Conservation (phyloP, 1,140 invertebrate genomes). For the Aphelenchoides fujianensis region DNA sequence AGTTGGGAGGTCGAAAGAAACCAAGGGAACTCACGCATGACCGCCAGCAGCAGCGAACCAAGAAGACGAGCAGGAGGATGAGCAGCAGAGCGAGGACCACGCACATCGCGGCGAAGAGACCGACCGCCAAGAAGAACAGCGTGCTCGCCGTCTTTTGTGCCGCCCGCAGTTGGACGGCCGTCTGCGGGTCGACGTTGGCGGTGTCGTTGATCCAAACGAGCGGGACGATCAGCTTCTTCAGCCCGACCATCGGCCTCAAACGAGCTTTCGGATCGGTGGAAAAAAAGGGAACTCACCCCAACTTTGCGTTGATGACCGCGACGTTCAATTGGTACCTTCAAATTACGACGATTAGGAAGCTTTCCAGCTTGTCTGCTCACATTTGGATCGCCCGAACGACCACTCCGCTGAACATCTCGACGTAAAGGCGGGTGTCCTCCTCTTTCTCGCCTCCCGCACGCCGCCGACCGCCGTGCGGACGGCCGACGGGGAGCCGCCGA, state of each 20-base stretch:
- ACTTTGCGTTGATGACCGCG: conserved; percentile 51
- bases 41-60: not conserved
- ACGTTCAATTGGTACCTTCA: conserved; percentile 57
- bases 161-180: conserved; percentile 23
- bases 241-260: not conserved
- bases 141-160: not conserved
- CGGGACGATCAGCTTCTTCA: conserved; percentile 32
- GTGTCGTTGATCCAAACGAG: conserved; percentile 48
- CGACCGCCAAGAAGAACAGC: not conserved
- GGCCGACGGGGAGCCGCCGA: conserved; percentile 43
- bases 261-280: too few relatives aligned
- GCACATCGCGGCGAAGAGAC: not conserved
- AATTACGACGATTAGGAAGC: too few relatives aligned
- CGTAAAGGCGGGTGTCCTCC: conserved; percentile 49
- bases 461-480: conserved; percentile 37
- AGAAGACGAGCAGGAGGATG: not conserved
- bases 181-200: conserved; percentile 33
- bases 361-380: too few relatives aligned
- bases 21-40: too few relatives aligned
- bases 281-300: conserved; percentile 41
- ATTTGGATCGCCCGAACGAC: conserved; percentile 52
- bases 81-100: not conserved
- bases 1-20: too few relatives aligned
- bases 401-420: conserved; percentile 54
- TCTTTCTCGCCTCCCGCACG: conserved; percentile 28